Evolutionary conservation across 2,113 vertebrate species (phyloP), one percentile per base, ranked within the genome.

Genomic region (Neolamprologus sp.): DNA sequence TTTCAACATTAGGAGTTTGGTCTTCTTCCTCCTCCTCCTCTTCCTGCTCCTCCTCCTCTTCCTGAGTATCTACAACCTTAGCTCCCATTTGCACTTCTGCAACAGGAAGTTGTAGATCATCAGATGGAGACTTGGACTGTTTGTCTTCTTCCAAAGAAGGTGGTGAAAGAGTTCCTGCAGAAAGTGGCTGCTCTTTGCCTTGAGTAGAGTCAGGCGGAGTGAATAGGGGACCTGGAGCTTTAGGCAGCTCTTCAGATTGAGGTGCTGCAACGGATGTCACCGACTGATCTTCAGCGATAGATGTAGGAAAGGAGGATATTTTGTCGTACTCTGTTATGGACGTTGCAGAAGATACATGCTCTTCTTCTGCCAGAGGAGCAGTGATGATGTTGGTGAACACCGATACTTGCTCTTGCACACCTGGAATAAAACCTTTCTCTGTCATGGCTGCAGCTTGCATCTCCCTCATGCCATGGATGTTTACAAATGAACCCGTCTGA

Each of bases 311-410:
- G 33, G 98, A 99, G 26, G 98, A 98, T 33, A 98, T 94, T 82
- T 98, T 99, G 94, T 99, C 98, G 40, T 98, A 99, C 81, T 99
- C 99, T 2, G 99, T 99, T 93, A 99, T 99, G 55, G 99, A 99
- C 1, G 98, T 99, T 21, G 98, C 98, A 6, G 98, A 99, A 7
- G 99, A 99, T 58, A 99, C 96, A 1, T 99, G 99, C 68, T 99
- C 99, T 90, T 99, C 99, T 90, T 99, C 99, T 53, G 99, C 99
- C 73, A 99, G 94, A 45, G 99, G 99, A 80, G 98, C 99, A 1
- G 98, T 97, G 82, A 99, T 97, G 68, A 99, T 98, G 89, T 98
- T 98, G 23, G 98, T 97, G 81, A 98, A 99, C 0, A 96, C 93
- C 10, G 98, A 97, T 65, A 97, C 97, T 26, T 97, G 94, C 82